phyloP scores from a whole-genome alignment of 2,113 vertebrate species.

The Galemys pyrenaicus region DNA sequence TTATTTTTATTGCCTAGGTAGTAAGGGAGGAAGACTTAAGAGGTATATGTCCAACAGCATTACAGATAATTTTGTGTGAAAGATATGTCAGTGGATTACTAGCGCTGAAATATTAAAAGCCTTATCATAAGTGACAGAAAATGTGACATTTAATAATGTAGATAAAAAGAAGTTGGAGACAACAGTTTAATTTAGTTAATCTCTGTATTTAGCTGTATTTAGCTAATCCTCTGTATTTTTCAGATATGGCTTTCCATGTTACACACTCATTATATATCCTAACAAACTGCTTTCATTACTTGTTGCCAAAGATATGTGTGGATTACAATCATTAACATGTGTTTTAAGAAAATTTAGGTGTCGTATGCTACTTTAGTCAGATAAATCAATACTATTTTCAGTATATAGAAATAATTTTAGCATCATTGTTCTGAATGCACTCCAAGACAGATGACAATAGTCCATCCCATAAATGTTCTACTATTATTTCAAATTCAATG shows the following conservation, averaged over 20 bases:
- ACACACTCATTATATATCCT: background rate
- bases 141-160: background rate
- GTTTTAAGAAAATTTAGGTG: background rate
- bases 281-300: background rate
- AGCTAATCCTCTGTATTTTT: background rate
- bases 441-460: background rate
- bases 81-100: background rate
- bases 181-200: background rate
- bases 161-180: background rate
- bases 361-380: background rate
- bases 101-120: background rate
- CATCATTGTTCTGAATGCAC: background rate
- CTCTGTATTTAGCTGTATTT: background rate
- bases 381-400: slow-evolving; percentile 44
- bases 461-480: slow-evolving; percentile 3
- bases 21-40: background rate
- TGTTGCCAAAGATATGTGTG: background rate
- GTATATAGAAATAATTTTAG: background rate
- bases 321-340: slow-evolving; percentile 39
- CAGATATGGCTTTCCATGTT: background rate
- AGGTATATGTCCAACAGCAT: background rate
- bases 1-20: background rate
- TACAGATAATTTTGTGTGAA: background rate
- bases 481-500: slow-evolving; percentile 36
- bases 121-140: slow-evolving; percentile 11